A percentile compares a stretch with the other conserved stretches of the same genome.
These are phyloP conservation scores for Neotragus moschatus DNA, from an alignment of 2,113 vertebrate genomes.

Conservation along the genomic window DNA sequence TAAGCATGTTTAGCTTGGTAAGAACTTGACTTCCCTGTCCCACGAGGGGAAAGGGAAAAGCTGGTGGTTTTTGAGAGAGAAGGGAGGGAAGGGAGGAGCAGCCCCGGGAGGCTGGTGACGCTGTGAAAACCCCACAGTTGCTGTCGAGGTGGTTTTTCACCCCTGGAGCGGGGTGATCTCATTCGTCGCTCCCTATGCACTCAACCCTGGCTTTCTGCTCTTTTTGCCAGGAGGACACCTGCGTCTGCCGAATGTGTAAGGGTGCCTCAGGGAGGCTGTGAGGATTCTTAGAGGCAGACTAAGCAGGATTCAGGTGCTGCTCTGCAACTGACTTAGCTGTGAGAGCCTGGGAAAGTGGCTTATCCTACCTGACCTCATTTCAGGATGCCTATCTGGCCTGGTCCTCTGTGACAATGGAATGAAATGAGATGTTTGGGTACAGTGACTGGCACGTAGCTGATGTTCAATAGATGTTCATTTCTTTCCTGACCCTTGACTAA, in stretches of 20 bases:
- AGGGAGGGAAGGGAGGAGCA: too few species aligned
- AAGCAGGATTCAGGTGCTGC: neutral
- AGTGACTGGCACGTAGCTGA: neutral
- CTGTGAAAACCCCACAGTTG: neutral
- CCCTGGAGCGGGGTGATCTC: conserved; percentile 38
- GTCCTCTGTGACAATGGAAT: neutral
- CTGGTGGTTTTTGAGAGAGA: neutral
- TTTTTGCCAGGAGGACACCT: neutral
- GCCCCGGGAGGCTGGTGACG: fast-evolving
- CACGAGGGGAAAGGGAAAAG: neutral
- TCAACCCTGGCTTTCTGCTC: conserved; percentile 8
- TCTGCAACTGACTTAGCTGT: neutral
- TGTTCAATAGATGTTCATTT: neutral
- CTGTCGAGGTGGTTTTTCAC: neutral
- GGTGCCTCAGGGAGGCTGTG: neutral
- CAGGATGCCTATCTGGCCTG: neutral
- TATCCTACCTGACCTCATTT: neutral
- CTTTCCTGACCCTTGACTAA: neutral
- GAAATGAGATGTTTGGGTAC: neutral
- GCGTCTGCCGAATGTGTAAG: neutral
- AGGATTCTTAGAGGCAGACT: neutral
- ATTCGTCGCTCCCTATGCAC: neutral
- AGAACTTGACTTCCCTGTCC: neutral
- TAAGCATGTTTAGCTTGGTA: neutral
- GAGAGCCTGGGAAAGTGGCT: neutral